Conservation (phyloP, 2,113 vertebrate genomes). For the Python bivittatus region DNA sequence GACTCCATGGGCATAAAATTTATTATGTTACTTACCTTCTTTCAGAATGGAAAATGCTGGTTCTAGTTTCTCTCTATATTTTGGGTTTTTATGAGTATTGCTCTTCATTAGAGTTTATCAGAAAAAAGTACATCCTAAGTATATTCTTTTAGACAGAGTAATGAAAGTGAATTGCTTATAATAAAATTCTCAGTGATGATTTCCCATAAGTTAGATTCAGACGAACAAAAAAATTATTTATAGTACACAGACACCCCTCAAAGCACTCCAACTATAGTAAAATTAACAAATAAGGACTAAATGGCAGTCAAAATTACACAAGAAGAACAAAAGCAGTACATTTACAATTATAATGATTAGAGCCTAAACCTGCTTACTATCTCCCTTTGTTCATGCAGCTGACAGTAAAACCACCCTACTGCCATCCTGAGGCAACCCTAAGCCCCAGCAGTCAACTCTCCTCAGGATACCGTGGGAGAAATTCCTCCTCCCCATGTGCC, state of each 20-base stretch:
- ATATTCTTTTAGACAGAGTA: slow-evolving; percentile 7
- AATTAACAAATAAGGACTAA: background rate
- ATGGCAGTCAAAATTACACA: background rate
- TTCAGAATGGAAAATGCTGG: slow-evolving; percentile 36
- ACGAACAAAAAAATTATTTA: background rate
- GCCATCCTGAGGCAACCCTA: background rate
- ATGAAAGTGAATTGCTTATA: background rate
- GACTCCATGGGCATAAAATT: slow-evolving; percentile 21
- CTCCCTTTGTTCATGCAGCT: background rate
- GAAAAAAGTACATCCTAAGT: background rate
- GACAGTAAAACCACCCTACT: background rate
- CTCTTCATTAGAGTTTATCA: slow-evolving; percentile 27
- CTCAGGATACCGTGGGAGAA: background rate
- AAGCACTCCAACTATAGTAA: background rate
- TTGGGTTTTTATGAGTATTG: background rate
- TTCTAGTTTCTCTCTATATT: background rate
- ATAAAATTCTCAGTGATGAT: slow-evolving; percentile 5
- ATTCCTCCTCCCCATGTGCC: background rate
- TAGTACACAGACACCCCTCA: background rate
- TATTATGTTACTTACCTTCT: slow-evolving; percentile 52
- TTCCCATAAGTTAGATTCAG: slow-evolving; percentile 7
- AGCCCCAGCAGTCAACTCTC: background rate
- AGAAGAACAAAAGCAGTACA: background rate
- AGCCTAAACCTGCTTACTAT: background rate
- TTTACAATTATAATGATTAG: background rate